These are phyloP conservation scores for Porites cylindrica DNA, from an alignment of 92 coral and sea anemone genomes.

Conservation along the genomic window DNA sequence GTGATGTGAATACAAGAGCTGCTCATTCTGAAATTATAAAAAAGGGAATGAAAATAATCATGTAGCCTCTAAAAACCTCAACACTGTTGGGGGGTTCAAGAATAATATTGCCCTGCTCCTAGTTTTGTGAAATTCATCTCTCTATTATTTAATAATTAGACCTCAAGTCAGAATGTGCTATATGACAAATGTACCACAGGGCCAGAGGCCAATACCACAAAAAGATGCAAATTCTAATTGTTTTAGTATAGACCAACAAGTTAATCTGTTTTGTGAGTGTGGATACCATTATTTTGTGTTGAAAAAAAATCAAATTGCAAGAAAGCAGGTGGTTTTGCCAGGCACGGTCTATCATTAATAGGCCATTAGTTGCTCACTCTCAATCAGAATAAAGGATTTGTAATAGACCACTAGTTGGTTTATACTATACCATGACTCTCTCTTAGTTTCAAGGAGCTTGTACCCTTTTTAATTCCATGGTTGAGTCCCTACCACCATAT, in stretches of 20 bases:
- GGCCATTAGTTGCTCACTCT: too few species aligned
- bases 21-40: conserved; percentile 42
- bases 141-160: conserved; percentile 20
- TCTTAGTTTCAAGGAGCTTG: conserved; percentile 30
- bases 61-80: conserved; percentile 32
- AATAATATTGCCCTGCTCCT: conserved; percentile 31
- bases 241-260: too few species aligned
- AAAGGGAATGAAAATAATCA: conserved; percentile 33
- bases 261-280: too few species aligned
- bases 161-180: conserved; percentile 29
- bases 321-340: too few species aligned
- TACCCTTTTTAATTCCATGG: too few species aligned
- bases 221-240: too few species aligned
- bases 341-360: too few species aligned
- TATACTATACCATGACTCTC: conserved; percentile 30
- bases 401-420: conserved; percentile 46
- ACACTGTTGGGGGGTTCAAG: conserved; percentile 22
- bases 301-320: too few species aligned
- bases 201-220: too few species aligned
- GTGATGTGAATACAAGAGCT: conserved; percentile 76
- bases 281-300: too few species aligned
- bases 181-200: conserved; percentile 33
- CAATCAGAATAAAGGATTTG: too few species aligned
- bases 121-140: conserved; percentile 33
- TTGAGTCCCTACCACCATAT: conserved; percentile 35